These are phyloP conservation scores for Hermetia illucens DNA, from an alignment of 1,140 invertebrate species.

Conservation along the genomic window DNA sequence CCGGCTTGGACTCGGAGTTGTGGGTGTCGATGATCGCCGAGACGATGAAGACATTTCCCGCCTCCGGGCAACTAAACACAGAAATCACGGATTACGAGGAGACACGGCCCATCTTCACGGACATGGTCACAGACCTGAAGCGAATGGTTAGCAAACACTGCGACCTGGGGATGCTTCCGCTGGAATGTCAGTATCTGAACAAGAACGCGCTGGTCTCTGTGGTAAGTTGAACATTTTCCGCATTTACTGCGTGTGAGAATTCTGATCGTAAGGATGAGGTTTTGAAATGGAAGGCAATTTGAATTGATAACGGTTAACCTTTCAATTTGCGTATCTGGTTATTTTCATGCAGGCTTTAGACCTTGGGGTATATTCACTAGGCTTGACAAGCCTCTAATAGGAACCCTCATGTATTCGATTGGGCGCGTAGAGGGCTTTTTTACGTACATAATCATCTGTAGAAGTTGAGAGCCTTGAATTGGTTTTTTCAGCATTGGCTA, in stretches of 20 bases:
- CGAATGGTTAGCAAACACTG: slow-evolving; percentile 75
- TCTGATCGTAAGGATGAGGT: not conserved
- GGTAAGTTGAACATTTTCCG: slow-evolving; percentile 38
- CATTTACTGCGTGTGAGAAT: too few relatives aligned
- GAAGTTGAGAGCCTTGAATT: too few relatives aligned
- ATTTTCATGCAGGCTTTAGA: too few relatives aligned
- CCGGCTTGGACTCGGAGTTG: slow-evolving; percentile 77
- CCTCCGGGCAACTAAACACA: slow-evolving; percentile 73
- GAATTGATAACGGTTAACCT: too few relatives aligned
- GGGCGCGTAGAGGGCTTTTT: too few relatives aligned
- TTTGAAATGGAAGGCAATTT: not conserved
- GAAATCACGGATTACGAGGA: slow-evolving; percentile 72
- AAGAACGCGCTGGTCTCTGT: slow-evolving; percentile 80
- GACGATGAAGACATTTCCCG: slow-evolving; percentile 84
- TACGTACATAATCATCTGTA: too few relatives aligned
- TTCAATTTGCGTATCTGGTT: too few relatives aligned
- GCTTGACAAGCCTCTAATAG: too few relatives aligned
- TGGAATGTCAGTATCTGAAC: slow-evolving; percentile 94
- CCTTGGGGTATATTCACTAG: too few relatives aligned
- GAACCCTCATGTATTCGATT: too few relatives aligned
- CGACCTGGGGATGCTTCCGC: slow-evolving; percentile 74
- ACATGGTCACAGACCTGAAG: slow-evolving; percentile 74
- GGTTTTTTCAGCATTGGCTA: too few relatives aligned
- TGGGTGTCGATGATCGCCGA: slow-evolving; percentile 96
- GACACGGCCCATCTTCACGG: slow-evolving; percentile 76